Percentiles rank a stretch among this genome's conserved stretches.
These are phyloP conservation scores for Lates japonicus DNA, from an alignment of 2,797 vertebrate genomes.

Conservation along the genomic window DNA sequence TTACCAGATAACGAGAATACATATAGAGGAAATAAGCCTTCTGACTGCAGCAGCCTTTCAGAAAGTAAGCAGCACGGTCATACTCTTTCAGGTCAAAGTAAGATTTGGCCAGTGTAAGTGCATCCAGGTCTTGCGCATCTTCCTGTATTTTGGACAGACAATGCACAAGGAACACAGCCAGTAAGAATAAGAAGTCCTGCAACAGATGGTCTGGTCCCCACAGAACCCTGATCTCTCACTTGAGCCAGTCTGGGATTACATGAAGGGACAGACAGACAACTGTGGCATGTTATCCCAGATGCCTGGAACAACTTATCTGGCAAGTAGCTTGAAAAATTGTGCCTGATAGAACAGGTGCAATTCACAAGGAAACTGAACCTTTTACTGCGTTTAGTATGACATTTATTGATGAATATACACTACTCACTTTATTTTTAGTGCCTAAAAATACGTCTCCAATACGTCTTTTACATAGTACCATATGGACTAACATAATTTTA, in stretches of 20 bases:
- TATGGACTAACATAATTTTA: neutral
- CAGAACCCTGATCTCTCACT: too few relatives aligned
- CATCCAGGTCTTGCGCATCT: conserved; percentile 95
- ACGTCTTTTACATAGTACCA: neutral
- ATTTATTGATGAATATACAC: too few relatives aligned
- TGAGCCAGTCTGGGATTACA: too few relatives aligned
- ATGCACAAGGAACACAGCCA: neutral
- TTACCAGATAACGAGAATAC: conserved; percentile 98
- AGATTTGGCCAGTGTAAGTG: conserved; percentile 95
- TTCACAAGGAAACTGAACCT: too few relatives aligned
- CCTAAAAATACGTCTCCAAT: neutral
- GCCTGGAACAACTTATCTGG: too few relatives aligned
- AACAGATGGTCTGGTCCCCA: too few relatives aligned
- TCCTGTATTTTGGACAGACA: conserved; percentile 84
- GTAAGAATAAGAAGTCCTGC: too few relatives aligned
- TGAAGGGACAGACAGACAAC: too few relatives aligned
- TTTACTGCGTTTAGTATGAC: too few relatives aligned
- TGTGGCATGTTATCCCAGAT: too few relatives aligned
- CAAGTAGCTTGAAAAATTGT: too few relatives aligned
- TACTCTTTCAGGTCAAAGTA: conserved; percentile 99
- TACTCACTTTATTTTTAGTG: neutral
- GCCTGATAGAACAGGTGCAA: too few relatives aligned
- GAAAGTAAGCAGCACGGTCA: conserved; percentile 96
- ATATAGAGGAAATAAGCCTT: conserved; percentile 99
- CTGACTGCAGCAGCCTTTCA: conserved; percentile 95